Conservation (phyloP, 2,113 vertebrate species). For the Bubo scandiacus region DNA sequence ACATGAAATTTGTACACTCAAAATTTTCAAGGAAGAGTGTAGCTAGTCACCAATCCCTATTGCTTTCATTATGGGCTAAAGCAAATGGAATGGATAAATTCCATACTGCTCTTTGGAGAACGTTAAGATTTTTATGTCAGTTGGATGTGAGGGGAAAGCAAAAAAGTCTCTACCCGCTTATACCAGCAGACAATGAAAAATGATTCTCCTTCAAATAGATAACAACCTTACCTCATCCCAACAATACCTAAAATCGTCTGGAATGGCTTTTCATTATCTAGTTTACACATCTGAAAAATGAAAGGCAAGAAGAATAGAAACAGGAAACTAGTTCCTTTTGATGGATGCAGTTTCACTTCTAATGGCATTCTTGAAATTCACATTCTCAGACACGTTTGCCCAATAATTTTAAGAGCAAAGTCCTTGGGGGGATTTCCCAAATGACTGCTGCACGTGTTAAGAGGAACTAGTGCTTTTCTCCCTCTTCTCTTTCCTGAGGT, state of each 20-base stretch:
- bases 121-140: constrained; percentile 28
- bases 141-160: constrained; percentile 31
- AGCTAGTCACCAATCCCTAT: not conserved
- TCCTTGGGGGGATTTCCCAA: constrained; percentile 57
- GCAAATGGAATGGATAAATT: not conserved
- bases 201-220: constrained; percentile 33
- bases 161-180: not conserved
- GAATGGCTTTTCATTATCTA: constrained; percentile 57
- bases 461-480: not conserved
- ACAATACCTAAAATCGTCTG: constrained; percentile 37
- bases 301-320: constrained; percentile 26
- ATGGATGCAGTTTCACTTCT: constrained; percentile 47
- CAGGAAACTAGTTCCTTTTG: constrained; percentile 38
- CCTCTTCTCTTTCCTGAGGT: constrained; percentile 2
- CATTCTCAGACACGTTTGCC: constrained; percentile 24
- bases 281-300: constrained; percentile 53
- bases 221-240: constrained; percentile 43
- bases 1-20: not conserved
- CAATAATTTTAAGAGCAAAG: constrained; percentile 29
- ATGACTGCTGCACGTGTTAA: constrained; percentile 6
- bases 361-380: constrained; percentile 5
- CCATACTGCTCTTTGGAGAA: not conserved
- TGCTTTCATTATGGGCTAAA: not conserved
- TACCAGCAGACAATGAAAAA: constrained; percentile 50
- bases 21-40: not conserved